Evolutionary conservation across 1,140 invertebrate species (phyloP), one percentile per base, ranked within the genome.

Genomic region (Eriocheir sinensis): DNA sequence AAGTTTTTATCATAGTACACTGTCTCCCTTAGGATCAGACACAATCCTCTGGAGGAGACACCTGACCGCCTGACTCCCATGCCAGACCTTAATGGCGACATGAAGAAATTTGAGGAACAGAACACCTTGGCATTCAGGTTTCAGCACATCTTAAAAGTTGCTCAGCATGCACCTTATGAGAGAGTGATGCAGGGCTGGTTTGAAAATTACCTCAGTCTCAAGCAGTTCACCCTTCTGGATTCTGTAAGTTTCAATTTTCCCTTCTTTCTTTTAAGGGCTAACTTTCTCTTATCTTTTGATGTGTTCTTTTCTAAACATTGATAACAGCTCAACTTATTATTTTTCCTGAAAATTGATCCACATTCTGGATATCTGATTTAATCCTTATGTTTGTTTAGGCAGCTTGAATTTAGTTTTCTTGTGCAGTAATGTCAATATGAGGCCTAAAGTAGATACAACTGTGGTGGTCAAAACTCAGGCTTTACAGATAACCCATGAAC

Each of bases 101-200:
- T 94, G n/a, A 81, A 85, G 15, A 86, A 90, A 21, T 90, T 94
- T 81, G 93, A 79, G 34, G 93, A 94, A 81, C 34, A 94, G 30
- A 83, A 40, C 12, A 36, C 32, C 36, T 38, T 86, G 40, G 36
- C 72, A 30, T 53, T 36, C 34, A 48, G 95, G 2, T 94, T 94
- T 83, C 32, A 85, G 40, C 36, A 79, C 21, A 93, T 95, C 9
- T 81, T 95, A 21, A 72, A 90, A 34, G 72, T 93, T 8, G 41
- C 86, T 32, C 88, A 93, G 90, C 94, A 48, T 95, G 95, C 81
- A 9, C 93, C 94, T 21, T 96, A 95, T 85, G 95, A 96, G 41
- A 96, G 79, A 79, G 89, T 96, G 21, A 91, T 94, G 34, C 95
- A 94, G 36, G 95, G 95, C 9, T 96, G 95, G 95, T 96, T 96